Evolutionary conservation across 1,140 invertebrate species (phyloP).

Genomic region (Zaprionus gabonicus): DNA sequence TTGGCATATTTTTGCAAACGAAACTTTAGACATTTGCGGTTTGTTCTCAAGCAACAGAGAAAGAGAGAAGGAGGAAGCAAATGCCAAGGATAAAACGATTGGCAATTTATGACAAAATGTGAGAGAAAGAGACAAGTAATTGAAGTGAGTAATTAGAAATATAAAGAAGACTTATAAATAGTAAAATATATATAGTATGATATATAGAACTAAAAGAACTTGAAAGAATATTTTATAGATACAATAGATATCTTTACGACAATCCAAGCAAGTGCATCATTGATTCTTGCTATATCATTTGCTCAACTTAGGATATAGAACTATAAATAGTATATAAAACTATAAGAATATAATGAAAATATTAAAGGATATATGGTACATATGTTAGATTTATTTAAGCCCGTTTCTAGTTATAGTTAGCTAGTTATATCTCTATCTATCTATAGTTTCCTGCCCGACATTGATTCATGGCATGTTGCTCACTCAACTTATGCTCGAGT

Average conservation of each 20-base stretch:
- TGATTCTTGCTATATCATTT: no score
- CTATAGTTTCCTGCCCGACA: background rate
- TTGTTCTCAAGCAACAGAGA: background rate
- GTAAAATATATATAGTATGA: background rate
- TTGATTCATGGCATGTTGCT: conserved; percentile 48
- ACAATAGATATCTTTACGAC: background rate
- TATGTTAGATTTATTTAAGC: no score
- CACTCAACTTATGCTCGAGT: conserved; percentile 43
- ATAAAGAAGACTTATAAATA: background rate
- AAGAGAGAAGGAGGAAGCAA: background rate
- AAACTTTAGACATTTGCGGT: conserved; percentile 72
- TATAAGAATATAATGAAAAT: background rate
- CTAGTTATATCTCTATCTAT: background rate
- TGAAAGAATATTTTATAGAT: background rate
- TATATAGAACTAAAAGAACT: background rate
- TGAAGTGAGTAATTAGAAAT: conserved; percentile 7
- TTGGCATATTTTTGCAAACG: conserved; percentile 69
- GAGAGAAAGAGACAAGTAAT: conserved; percentile 28
- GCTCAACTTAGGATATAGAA: no score
- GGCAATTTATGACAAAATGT: conserved; percentile 45
- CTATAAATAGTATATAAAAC: background rate
- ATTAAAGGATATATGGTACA: background rate
- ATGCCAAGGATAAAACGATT: conserved; percentile 46
- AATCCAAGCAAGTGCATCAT: background rate
- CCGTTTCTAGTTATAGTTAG: background rate